A percentile compares a stretch with the other conserved stretches of the same genome.
Conservation (phyloP, 2,888 invertebrate species). For the Stenurella melanura region DNA sequence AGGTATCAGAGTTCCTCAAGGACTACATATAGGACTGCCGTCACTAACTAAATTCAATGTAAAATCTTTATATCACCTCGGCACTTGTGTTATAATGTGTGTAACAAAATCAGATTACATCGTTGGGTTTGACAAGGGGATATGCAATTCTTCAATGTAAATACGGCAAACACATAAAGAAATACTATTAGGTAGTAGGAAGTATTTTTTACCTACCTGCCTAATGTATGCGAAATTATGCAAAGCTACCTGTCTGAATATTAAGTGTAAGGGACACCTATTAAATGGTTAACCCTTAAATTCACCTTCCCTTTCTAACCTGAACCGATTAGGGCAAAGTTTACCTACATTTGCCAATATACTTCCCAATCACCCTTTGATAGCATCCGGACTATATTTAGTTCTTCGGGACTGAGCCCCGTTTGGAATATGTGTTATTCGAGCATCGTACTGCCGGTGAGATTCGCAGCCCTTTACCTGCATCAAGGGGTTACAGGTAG, state of each 20-base stretch:
- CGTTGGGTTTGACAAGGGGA: slow-evolving; percentile 35
- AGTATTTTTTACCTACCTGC: slow-evolving; percentile 73
- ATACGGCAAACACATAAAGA: slow-evolving; percentile 58
- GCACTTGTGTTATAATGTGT: slow-evolving; percentile 56
- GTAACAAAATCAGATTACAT: slow-evolving; percentile 56
- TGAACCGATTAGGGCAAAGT: slow-evolving; percentile 53
- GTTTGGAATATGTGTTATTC: slow-evolving; percentile 25
- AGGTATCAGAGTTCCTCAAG: slow-evolving; percentile 62
- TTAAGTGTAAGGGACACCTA: slow-evolving; percentile 74
- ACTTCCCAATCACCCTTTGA: slow-evolving; percentile 45
- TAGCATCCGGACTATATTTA: slow-evolving; percentile 35
- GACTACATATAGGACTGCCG: slow-evolving; percentile 28
- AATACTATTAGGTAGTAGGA: slow-evolving; percentile 63
- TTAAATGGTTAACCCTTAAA: slow-evolving; percentile 68
- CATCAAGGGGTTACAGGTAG: slow-evolving; percentile 55
- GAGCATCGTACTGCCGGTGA: slow-evolving; percentile 18
- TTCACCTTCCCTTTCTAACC: slow-evolving; percentile 51
- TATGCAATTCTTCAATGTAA: slow-evolving; percentile 18
- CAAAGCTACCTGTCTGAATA: slow-evolving; percentile 74
- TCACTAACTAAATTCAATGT: slow-evolving; percentile 45
- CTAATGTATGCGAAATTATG: slow-evolving; percentile 74
- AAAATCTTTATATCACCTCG: slow-evolving; percentile 48
- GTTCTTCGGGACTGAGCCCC: slow-evolving; percentile 4
- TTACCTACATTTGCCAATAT: slow-evolving; percentile 49
- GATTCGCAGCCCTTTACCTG: slow-evolving; percentile 60